Conservation (phyloP, 2,888 invertebrate species). For the Anoplius nigerrimus region DNA sequence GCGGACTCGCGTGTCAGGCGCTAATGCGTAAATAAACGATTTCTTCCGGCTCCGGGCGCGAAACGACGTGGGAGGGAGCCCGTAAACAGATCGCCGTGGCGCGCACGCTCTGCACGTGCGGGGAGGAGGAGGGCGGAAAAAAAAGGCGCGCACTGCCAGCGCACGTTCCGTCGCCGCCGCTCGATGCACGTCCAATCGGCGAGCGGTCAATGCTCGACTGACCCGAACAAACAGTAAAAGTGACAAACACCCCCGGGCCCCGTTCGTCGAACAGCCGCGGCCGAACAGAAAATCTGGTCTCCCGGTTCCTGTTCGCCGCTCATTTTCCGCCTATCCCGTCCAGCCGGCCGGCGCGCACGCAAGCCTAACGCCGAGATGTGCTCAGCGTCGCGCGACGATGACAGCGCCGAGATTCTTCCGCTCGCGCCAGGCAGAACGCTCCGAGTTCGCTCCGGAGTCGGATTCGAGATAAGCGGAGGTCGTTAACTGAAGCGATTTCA, state of each 20-base stretch:
- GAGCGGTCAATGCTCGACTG: constrained; percentile 72
- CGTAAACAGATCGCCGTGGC: constrained; percentile 7
- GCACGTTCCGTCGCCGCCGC: constrained; percentile 6
- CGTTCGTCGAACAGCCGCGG: constrained; percentile 44
- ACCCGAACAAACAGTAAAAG: constrained; percentile 72
- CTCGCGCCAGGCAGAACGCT: too few relatives aligned
- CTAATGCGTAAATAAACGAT: too few relatives aligned
- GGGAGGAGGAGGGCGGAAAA: constrained; percentile 11
- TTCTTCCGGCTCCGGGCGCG: too few relatives aligned
- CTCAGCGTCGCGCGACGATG: too few relatives aligned
- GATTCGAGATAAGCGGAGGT: neutral
- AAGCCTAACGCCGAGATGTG: too few relatives aligned
- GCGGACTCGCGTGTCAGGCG: too few relatives aligned
- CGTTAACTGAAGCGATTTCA: constrained; percentile 17
- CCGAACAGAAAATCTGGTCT: constrained; percentile 44
- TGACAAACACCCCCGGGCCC: constrained; percentile 58
- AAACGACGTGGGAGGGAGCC: neutral
- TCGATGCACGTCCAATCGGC: constrained; percentile 49
- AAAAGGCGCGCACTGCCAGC: constrained; percentile 12
- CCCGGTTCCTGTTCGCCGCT: constrained; percentile 36
- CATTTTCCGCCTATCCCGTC: neutral
- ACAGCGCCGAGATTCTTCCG: too few relatives aligned
- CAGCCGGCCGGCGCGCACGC: too few relatives aligned
- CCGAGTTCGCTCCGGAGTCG: too few relatives aligned
- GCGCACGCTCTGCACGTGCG: constrained; percentile 3